These are phyloP conservation scores for Stenopsyche tienmushanensis DNA, from an alignment of 1,140 invertebrate genomes.

Conservation along the genomic window DNA sequence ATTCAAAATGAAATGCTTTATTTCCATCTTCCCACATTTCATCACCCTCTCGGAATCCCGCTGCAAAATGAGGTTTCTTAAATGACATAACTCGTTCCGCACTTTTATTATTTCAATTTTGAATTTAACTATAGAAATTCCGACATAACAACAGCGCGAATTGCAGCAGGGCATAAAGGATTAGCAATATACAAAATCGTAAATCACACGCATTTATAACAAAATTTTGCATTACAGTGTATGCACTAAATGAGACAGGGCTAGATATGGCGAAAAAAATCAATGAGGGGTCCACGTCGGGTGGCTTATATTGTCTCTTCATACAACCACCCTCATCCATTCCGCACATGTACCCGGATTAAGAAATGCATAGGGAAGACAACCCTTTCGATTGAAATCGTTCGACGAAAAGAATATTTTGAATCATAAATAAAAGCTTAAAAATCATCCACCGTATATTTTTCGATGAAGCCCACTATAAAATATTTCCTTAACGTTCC, in stretches of 20 bases:
- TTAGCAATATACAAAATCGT: too few relatives aligned
- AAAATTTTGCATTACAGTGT: not conserved
- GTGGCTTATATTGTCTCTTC: conserved; percentile 21
- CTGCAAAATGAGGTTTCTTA: too few relatives aligned
- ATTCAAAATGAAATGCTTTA: not conserved
- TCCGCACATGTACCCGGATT: conserved; percentile 18
- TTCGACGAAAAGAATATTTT: too few relatives aligned
- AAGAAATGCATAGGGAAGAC: conserved; percentile 14
- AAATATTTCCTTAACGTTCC: too few relatives aligned
- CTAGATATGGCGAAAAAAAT: not conserved
- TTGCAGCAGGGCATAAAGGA: too few relatives aligned
- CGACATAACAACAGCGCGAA: not conserved
- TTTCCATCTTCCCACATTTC: not conserved
- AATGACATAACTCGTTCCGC: too few relatives aligned
- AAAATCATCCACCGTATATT: too few relatives aligned
- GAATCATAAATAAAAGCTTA: too few relatives aligned
- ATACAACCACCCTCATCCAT: conserved; percentile 8
- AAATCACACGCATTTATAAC: too few relatives aligned
- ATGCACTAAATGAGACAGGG: not conserved
- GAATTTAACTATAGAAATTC: too few relatives aligned
- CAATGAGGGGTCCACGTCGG: conserved; percentile 5
- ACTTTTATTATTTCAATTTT: too few relatives aligned
- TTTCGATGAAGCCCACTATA: too few relatives aligned
- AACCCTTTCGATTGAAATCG: not conserved
- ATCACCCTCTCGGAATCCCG: not conserved